phyloP scores from a whole-genome alignment of 2,888 invertebrate genomes.

The Rhamphomyia laevipes region DNA sequence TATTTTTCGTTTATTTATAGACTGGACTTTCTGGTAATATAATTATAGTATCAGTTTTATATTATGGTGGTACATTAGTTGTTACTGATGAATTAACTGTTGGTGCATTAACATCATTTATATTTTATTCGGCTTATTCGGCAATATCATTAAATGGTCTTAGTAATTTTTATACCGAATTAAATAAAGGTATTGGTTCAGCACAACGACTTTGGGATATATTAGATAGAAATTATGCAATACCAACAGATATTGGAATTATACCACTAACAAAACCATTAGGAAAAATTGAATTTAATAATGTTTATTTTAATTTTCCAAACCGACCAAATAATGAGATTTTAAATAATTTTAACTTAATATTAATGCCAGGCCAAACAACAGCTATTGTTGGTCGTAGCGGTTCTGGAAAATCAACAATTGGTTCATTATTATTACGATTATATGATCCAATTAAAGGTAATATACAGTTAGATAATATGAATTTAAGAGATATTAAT shows the following conservation, averaged over 20 bases:
- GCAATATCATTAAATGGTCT: slow-evolving; percentile 82
- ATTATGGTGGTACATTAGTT: slow-evolving; percentile 85
- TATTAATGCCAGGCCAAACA: slow-evolving; percentile 54
- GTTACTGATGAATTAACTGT: slow-evolving; percentile 64
- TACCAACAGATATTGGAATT: slow-evolving; percentile 49
- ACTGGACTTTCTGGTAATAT: slow-evolving; percentile 82
- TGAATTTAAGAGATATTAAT: slow-evolving; percentile 62
- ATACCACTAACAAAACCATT: slow-evolving; percentile 26
- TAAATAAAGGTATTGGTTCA: slow-evolving; percentile 89
- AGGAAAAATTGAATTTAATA: slow-evolving; percentile 60
- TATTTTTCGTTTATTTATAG: slow-evolving; percentile 35
- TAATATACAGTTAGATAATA: slow-evolving; percentile 59
- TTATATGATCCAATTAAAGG: slow-evolving; percentile 75
- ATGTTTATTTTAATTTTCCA: slow-evolving; percentile 64
- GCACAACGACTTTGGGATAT: slow-evolving; percentile 83
- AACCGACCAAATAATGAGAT: slow-evolving; percentile 46
- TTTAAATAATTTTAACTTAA: slow-evolving; percentile 53
- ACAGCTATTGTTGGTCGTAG: slow-evolving; percentile 80
- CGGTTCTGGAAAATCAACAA: slow-evolving; percentile 91
- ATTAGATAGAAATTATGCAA: slow-evolving; percentile 64
- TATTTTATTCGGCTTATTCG: slow-evolving; percentile 88
- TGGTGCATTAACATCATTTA: slow-evolving; percentile 84
- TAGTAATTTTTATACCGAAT: slow-evolving; percentile 85
- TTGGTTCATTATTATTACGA: slow-evolving; percentile 70
- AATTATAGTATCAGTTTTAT: slow-evolving; percentile 81